Conservation (phyloP, 2,113 vertebrate species). For the Gadus macrocephalus region DNA sequence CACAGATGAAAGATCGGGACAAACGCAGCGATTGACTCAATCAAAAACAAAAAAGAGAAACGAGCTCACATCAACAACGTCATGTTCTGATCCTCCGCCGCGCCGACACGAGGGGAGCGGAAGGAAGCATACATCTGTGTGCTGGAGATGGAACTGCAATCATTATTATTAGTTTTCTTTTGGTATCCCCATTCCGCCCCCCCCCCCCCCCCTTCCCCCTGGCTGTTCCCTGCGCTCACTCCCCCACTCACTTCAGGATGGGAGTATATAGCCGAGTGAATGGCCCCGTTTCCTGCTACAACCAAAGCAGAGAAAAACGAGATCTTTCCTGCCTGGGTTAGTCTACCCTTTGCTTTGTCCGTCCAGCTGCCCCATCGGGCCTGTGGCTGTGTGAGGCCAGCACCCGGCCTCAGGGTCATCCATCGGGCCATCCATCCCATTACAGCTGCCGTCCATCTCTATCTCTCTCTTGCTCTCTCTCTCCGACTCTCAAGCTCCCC, state of each 20-base stretch:
- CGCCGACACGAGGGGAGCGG: slow-evolving; percentile 45
- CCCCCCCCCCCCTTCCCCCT: slow-evolving; percentile 36
- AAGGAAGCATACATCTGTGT: slow-evolving; percentile 66
- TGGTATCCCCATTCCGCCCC: slow-evolving; percentile 46
- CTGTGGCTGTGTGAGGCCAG: background rate
- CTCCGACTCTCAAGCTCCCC: too few relatives aligned
- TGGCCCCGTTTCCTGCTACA: slow-evolving; percentile 68
- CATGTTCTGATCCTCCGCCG: slow-evolving; percentile 53
- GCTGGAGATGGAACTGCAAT: slow-evolving; percentile 64
- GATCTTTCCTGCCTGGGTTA: slow-evolving; percentile 68
- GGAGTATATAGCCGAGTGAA: slow-evolving; percentile 74
- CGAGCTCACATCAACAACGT: slow-evolving; percentile 61
- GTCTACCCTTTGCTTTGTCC: slow-evolving; percentile 47
- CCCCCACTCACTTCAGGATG: slow-evolving; percentile 74
- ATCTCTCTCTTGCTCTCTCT: too few relatives aligned
- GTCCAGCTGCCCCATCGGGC: background rate
- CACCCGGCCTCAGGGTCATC: slow-evolving; percentile 47
- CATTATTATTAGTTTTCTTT: slow-evolving; percentile 72
- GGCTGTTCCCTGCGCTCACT: slow-evolving; percentile 54
- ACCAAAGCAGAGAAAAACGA: slow-evolving; percentile 64
- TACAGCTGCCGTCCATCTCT: too few relatives aligned
- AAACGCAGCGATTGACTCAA: slow-evolving; percentile 62
- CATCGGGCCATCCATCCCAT: too few relatives aligned
- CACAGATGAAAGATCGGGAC: slow-evolving; percentile 63
- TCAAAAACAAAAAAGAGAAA: slow-evolving; percentile 53